Percentiles rank a stretch among this genome's conserved stretches.
Evolutionary conservation across 2,888 invertebrate species (phyloP).

Genomic region (Lordiphosa fenestrarum): DNA sequence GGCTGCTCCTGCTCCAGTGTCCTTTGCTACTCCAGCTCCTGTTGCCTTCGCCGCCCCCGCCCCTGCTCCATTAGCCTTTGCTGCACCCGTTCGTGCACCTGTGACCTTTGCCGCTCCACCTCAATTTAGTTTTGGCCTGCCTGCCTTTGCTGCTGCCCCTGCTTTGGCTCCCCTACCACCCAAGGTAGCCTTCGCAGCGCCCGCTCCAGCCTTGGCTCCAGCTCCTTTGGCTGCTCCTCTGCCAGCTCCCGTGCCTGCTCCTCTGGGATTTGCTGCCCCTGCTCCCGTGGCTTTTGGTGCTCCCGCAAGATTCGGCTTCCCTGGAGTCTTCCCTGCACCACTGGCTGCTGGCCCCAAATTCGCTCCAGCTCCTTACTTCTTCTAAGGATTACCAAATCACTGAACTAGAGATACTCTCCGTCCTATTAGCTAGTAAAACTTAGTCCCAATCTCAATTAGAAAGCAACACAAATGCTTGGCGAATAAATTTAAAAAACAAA

Average conservation of each 20-base stretch:
- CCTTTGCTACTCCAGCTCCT: conserved; percentile 20
- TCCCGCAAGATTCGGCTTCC: conserved; percentile 13
- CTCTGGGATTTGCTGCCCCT: conserved; percentile 40
- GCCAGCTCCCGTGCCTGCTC: conserved; percentile 41
- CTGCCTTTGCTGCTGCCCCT: conserved; percentile 42
- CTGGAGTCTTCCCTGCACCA: conserved; percentile 15
- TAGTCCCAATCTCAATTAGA: conserved; percentile 34
- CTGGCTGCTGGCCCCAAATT: conserved; percentile 39
- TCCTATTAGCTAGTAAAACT: conserved; percentile 31
- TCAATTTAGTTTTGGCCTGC: conserved; percentile 42
- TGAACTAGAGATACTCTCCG: conserved; percentile 16
- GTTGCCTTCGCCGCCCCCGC: conserved; percentile 48
- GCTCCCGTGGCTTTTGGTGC: conserved; percentile 34
- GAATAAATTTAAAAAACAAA: conserved; percentile 27
- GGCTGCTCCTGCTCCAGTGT: conserved; percentile 17
- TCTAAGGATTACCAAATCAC: conserved; percentile 32
- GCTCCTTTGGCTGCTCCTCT: conserved; percentile 46
- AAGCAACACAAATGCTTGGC: conserved; percentile 41
- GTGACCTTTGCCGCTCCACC: conserved; percentile 55
- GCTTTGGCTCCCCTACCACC: conserved; percentile 44
- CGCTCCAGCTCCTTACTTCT: conserved; percentile 58
- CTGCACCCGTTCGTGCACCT: too few relatives aligned
- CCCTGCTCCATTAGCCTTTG: conserved; percentile 15
- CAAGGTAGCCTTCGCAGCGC: conserved; percentile 27
- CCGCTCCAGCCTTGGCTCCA: conserved; percentile 40